Percentiles rank a stretch among this genome's conserved stretches.
phyloP scores from a whole-genome alignment of 2,113 vertebrate genomes.

The Anas platyrhynchos region DNA sequence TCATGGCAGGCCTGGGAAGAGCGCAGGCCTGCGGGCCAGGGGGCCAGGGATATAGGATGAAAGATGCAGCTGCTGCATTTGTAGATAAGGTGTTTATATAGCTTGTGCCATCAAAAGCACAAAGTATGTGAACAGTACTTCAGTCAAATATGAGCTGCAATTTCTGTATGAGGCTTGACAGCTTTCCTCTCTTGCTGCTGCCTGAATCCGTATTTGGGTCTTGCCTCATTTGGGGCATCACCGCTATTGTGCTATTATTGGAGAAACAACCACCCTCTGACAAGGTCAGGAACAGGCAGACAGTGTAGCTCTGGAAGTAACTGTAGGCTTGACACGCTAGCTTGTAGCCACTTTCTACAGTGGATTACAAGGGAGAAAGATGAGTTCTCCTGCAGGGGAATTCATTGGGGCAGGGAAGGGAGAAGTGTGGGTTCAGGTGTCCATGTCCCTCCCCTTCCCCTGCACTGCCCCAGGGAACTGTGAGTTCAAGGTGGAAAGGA shows the following conservation, averaged over 20 bases:
- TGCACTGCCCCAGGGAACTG: not conserved
- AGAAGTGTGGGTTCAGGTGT: not conserved
- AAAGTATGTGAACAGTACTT: not conserved
- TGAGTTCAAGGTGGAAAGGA: not conserved
- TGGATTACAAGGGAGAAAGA: not conserved
- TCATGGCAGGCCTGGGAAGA: fast-evolving
- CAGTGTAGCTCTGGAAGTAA: fast-evolving
- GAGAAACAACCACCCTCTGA: not conserved
- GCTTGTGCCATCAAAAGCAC: not conserved
- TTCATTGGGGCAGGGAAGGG: not conserved
- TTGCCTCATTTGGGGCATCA: fast-evolving
- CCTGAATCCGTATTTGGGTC: not conserved
- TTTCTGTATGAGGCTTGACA: not conserved
- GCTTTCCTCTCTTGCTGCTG: not conserved
- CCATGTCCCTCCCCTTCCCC: not conserved
- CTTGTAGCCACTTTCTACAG: not conserved
- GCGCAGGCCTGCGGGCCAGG: not conserved
- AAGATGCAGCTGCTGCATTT: slow-evolving; percentile 44
- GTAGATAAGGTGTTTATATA: slow-evolving; percentile 1
- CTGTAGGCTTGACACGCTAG: not conserved
- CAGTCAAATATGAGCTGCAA: fast-evolving
- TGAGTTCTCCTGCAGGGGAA: not conserved
- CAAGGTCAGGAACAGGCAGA: not conserved
- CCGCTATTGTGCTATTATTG: fast-evolving
- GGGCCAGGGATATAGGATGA: not conserved